phyloP scores from a whole-genome alignment of 2,113 vertebrate genomes.

The Lampris megalopsis region DNA sequence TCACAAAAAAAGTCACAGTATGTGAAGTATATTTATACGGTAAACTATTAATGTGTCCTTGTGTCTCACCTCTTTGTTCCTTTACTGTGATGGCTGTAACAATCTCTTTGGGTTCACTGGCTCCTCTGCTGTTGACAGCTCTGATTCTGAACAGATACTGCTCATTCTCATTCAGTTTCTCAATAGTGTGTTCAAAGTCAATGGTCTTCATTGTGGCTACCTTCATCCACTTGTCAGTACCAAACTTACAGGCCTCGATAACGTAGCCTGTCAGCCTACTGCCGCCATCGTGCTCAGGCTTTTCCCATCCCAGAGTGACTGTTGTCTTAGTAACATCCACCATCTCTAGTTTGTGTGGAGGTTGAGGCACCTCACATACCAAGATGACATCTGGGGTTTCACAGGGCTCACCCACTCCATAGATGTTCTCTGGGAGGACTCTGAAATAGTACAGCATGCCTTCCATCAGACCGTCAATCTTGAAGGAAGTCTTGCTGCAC shows the following conservation, averaged over 20 bases:
- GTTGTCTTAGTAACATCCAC: constrained; percentile 92
- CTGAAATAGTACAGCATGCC: constrained; percentile 97
- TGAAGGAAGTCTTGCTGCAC: constrained; percentile 94
- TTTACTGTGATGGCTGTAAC: constrained; percentile 91
- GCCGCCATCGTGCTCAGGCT: constrained; percentile 96
- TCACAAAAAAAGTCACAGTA: background rate
- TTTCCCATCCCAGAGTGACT: constrained; percentile 95
- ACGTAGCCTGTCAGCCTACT: constrained; percentile 93
- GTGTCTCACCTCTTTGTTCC: constrained; percentile 90
- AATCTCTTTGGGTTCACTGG: constrained; percentile 92
- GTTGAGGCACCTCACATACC: constrained; percentile 92
- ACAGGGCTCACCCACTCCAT: constrained; percentile 92
- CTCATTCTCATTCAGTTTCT: constrained; percentile 95
- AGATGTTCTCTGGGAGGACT: constrained; percentile 96
- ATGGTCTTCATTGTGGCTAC: constrained; percentile 92
- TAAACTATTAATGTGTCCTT: background rate
- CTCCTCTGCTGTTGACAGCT: constrained; percentile 93
- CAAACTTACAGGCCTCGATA: constrained; percentile 94
- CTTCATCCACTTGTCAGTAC: constrained; percentile 97
- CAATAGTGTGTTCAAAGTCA: constrained; percentile 90
- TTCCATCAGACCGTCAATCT: constrained; percentile 91
- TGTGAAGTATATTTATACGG: background rate
- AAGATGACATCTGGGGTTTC: constrained; percentile 92
- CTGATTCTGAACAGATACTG: constrained; percentile 94
- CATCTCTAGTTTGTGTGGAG: constrained; percentile 92